Percentiles rank a stretch among this genome's conserved stretches.
Evolutionary conservation across 2,113 vertebrate species (phyloP).

Genomic region (Neotragus moschatus): DNA sequence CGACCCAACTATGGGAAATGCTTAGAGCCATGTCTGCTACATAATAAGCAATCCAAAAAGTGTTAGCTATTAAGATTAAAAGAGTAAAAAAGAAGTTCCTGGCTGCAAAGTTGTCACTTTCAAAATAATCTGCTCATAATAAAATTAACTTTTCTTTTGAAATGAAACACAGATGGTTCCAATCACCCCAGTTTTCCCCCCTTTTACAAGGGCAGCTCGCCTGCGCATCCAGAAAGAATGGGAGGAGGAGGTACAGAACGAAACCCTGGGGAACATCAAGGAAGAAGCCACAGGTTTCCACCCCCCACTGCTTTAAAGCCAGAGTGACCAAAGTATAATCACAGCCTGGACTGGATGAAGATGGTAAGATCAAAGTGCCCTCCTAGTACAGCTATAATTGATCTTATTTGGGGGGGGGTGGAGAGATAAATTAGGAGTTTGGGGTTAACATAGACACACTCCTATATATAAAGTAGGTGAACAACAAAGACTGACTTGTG

Average conservation of each 20-base stretch:
- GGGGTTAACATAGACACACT: not conserved
- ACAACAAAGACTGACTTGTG: not conserved
- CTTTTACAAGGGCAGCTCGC: not conserved
- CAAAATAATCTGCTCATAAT: conserved; percentile 24
- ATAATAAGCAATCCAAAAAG: not conserved
- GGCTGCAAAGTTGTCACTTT: conserved; percentile 19
- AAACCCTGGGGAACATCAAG: not conserved
- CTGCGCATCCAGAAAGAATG: not conserved
- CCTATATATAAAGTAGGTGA: not conserved
- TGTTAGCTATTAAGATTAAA: not conserved
- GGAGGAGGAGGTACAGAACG: not conserved
- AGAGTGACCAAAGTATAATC: not conserved
- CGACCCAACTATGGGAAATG: not conserved
- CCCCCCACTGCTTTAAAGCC: not conserved
- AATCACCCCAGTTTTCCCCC: not conserved
- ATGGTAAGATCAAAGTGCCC: rapidly evolving
- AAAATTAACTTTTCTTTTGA: conserved; percentile 43
- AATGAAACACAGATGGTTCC: not conserved
- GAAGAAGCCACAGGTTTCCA: no score
- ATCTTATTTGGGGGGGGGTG: not conserved
- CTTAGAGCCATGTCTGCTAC: not conserved
- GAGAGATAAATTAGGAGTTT: not conserved
- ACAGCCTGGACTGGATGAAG: not conserved
- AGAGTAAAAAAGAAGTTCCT: not conserved
- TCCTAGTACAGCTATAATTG: not conserved